Conservation (phyloP, 2,113 vertebrate genomes). For the Hydrolagus affinis region DNA sequence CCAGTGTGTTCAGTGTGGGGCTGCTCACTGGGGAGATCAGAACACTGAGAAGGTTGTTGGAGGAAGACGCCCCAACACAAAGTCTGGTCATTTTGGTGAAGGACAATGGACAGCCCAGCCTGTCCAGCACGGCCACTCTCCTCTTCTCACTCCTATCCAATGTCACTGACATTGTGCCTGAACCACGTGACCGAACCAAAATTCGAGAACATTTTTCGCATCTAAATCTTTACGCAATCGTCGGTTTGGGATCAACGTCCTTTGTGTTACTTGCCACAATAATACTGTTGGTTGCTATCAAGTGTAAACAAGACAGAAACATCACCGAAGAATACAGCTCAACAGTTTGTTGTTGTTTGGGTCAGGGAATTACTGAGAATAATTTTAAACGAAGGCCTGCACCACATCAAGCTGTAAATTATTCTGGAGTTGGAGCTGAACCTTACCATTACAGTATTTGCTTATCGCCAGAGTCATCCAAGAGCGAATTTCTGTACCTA, state of each 20-base stretch:
- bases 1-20: constrained; percentile 41
- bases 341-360: neutral
- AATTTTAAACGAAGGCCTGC: constrained; percentile 40
- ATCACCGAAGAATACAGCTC: too few relatives aligned
- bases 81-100: constrained; percentile 42
- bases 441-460: constrained; percentile 62
- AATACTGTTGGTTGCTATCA: neutral
- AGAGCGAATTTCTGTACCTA: constrained; percentile 71
- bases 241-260: constrained; percentile 5
- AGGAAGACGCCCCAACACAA: constrained; percentile 40
- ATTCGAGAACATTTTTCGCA: neutral
- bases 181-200: neutral
- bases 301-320: neutral
- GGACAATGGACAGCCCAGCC: constrained; percentile 44
- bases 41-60: constrained; percentile 39
- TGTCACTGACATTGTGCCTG: constrained; percentile 12
- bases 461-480: constrained; percentile 68
- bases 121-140: constrained; percentile 42
- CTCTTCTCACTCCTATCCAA: constrained; percentile 59
- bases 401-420: neutral
- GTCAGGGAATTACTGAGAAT: neutral
- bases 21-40: constrained; percentile 43
- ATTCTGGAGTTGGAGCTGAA: constrained; percentile 58
- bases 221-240: constrained; percentile 2
- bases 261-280: constrained; percentile 2